Evolutionary conservation across 2,797 vertebrate genomes (phyloP), one percentile per base, ranked within the genome.

Genomic region (Enteromius paludinosus): DNA sequence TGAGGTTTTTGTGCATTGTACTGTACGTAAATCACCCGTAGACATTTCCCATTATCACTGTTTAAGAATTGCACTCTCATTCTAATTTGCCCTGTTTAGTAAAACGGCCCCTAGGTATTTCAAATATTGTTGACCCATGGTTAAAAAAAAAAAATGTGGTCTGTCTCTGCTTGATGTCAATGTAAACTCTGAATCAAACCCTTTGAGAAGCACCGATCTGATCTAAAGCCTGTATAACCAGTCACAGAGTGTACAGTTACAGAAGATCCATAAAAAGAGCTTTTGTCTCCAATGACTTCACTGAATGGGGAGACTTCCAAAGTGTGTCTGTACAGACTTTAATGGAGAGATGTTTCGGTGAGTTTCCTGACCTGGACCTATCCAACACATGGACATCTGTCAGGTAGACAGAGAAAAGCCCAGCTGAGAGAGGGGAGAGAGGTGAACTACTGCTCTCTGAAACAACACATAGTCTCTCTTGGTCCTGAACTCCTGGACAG

Each of bases 361-460:
- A 80, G 78, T 64, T 81, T 72, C 70, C 82, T 85, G 78, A 78
- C 74, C 84, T 71, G 73, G 45, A 25, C 72, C 56, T 83, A 87
- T 83, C 85, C 79, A 81, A 82, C 75, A 73, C 78, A 85, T 74
- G 79, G 86, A 86, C 87, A 85, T 84, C 79, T 87, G 86, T 90
- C 87, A 85, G 78, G 70, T 49, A 82, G 81, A 77, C 70, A 15
- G 43, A 84, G 66, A 88, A 86, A 83, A 84, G 81, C 74, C 66
- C 49, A 41, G 75, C 69, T 56, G 59, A 81, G 85, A 52, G 25
- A 69, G 84, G 83, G 17, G 86, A 62, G 74, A 83, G 72, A 74
- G 35, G 79, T 72, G 88, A 83, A 84, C 43, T 70, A 84, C 80
- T 80, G 83, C 77, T 73, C 45, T 74, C 75, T 82, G 66, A 83